Base-by-base conservation (phyloP, 2,888 invertebrate species). In the Autographa gamma region DNA sequence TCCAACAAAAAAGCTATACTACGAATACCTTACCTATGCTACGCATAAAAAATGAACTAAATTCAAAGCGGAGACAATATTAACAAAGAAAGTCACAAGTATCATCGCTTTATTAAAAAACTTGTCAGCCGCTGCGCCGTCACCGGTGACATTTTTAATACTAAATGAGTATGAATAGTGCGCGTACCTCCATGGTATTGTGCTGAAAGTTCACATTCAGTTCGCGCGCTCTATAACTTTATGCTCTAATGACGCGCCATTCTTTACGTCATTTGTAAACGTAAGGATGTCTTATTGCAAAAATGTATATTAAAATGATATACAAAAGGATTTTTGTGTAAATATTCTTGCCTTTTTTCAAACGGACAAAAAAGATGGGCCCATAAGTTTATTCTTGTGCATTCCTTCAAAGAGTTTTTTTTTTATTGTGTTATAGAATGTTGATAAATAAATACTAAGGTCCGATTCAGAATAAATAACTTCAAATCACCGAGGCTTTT, bases 221-320 rank as follows among this genome's bases (percentile, higher is more conserved):
- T 56, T 48, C n/a, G 25, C 54, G 54, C 19, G 54, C n/a, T 48
- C 48, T 48, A 48, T n/a, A 56, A 56, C 54, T 56, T 56, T 56
- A 13, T 56, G 54, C 25, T 25, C 11, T 56, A 25, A 56, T 13
- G 25, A 56, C 25, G 25, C 25, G 18, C 9, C 11, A 54, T 54
- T 54, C 54, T 19, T 25, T 56, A 19, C 25, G 11, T 4, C 3
- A 54, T 13, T 56, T 56, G 25, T 56, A 19, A 56, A 25, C 11
- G 38, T 38, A 56, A 13, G 54, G 8, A 19, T 56, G 54, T 56
- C 5, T 56, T 54, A 19, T 19, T 54, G 54, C 6, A 11, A 18
- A 4, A 54, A 7, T 16, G 5, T 43, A 43, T 43, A 43, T 43
- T 16, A 4, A 43, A 43, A 43, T 16, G 0, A 43, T 43, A 43